Evolutionary conservation across 2,113 vertebrate genomes (phyloP), one percentile per base, ranked within the genome.

Genomic region (Atractosteus spatula): DNA sequence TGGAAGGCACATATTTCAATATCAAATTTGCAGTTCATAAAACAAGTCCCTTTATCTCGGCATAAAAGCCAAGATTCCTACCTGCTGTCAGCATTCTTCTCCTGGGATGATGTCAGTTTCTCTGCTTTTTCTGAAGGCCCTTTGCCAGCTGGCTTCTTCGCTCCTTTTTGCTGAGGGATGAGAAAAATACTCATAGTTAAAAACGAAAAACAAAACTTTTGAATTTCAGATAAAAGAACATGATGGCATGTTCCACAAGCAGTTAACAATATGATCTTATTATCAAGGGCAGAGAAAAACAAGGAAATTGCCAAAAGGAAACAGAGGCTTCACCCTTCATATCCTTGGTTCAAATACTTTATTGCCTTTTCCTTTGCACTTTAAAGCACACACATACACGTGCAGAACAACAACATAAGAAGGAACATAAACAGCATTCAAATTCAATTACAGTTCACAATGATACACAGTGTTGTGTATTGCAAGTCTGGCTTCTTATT

Each of bases 21-120:
- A 66, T 16, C 14, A 66, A 47, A 66, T 44, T 42, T n/a, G 3
- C 7, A 16, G 42, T 66, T 44, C 64, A 47, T 47, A 66, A 43
- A 66, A 66, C 45, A 44, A 45, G 12, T 44, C 4, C 41, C 41
- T 70, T 44, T 29, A 59, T 70, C 42, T 8, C 41, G 0, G n/a
- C 4, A 61, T 7, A n/a, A 70, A 70, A 59, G 42, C 42, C 4
- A 3, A 41, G 29, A 29, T 44, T 47, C 84, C 1, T 85, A 91
- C 89, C 88, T 89, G 84, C 81, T 81, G 77, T 82, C 82, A 80
- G 75, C 74, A 78, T 71, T 84, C 79, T 73, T 84, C 74, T 85
- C 84, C 79, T 79, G 84, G 0, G 71, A 87, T 71, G 82, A 77
- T 81, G 81, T 78, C 80, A 71, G 79, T 81, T 80, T 85, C 75